Evolutionary conservation across 2,797 vertebrate species (phyloP).

Genomic region (Glyptemys insculpta): DNA sequence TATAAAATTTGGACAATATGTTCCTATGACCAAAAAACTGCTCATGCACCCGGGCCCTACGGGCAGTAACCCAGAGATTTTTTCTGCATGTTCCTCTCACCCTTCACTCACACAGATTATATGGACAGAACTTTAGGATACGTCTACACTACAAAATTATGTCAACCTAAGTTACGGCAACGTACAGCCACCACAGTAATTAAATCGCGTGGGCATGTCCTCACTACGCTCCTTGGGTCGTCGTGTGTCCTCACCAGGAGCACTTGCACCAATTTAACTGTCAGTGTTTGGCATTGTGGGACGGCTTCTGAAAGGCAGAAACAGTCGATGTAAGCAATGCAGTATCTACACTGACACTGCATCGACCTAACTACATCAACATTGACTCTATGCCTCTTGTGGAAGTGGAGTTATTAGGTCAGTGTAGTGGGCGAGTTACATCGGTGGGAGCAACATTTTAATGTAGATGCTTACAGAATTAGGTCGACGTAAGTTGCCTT

Average conservation of each 20-base stretch:
- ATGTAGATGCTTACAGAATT: not conserved
- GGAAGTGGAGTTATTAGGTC: not conserved
- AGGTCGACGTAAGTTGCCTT: too few relatives aligned
- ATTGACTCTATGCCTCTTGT: not conserved
- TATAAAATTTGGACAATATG: not conserved
- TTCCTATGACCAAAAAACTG: not conserved
- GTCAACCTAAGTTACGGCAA: not conserved
- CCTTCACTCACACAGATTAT: not conserved
- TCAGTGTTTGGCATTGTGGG: not conserved
- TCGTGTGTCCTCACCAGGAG: not conserved
- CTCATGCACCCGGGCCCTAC: not conserved
- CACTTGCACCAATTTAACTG: not conserved
- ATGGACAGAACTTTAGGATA: not conserved
- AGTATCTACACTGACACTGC: not conserved
- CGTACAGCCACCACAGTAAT: not conserved
- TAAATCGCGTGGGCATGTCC: not conserved
- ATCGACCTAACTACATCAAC: not conserved
- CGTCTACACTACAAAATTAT: not conserved
- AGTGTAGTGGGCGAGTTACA: not conserved
- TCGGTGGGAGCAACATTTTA: not conserved
- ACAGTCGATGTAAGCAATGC: too few relatives aligned
- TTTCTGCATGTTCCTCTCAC: not conserved
- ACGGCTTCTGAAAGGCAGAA: not conserved
- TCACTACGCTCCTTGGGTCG: not conserved
- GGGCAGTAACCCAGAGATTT: not conserved